Base-by-base conservation (phyloP, 2,888 invertebrate genomes). In the Antitype chi region DNA sequence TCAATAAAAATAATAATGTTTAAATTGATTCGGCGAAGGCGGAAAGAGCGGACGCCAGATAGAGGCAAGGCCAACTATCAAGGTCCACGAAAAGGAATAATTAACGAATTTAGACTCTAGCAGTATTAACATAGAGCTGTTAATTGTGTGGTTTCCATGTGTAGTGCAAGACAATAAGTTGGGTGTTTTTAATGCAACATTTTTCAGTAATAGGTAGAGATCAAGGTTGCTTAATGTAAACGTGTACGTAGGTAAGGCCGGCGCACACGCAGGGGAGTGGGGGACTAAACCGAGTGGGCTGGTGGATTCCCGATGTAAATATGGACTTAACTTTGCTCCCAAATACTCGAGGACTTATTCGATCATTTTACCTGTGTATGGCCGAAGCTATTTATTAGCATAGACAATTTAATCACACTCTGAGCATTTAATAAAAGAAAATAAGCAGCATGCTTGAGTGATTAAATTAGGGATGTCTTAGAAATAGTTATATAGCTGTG, bases 181-280 rank as follows among this genome's bases (percentile, higher is more conserved):
- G 90, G 93, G 94, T 94, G 93, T 93, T 94, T 89, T 94, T 94
- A 95, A 95, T 95, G 95, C 95, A 96, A 93, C 93, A 94, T 95
- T 96, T 95, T 96, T 96, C 95, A 96, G 95, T 95, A 95, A 95
- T 94, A 94, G 94, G 92, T 93, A 92, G 95, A 96, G 96, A 96
- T 96, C 96, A 96, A 96, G 96, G 96, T 87, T 92, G 87, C 81
- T 87, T 91, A 85, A 83, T 86, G 84, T 85, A 85, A 82, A 81
- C 81, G 86, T 85, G 80, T 85, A 77, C 77, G 81, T 76, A 80
- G 73, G 68, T 89, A 86, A 91, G 91, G 90, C 86, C 88, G 88
- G 82, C 87, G 80, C 75, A 74, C 70, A 52, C 78, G 80, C 77
- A 59, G 62, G 67, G 43, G 74, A 52, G 79, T 62, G 67, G 87